Evolutionary conservation across 2,113 vertebrate species (phyloP).

Genomic region (Lepus timidus): DNA sequence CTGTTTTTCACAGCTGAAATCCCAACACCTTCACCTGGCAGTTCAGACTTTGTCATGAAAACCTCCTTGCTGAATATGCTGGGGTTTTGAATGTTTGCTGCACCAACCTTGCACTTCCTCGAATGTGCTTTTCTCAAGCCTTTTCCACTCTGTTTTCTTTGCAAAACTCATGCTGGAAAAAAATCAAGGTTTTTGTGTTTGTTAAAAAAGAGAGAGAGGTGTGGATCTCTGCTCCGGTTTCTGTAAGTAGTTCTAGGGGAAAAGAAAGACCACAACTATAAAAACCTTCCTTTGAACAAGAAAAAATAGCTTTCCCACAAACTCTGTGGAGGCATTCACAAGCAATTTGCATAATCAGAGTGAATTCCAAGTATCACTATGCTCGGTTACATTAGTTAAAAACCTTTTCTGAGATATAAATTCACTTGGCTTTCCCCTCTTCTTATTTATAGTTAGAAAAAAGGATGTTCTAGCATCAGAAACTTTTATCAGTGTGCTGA

Average conservation of each 20-base stretch:
- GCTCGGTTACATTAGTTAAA: conserved; percentile 45
- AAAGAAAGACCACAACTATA: neutral
- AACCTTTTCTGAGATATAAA: conserved; percentile 46
- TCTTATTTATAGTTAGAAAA: conserved; percentile 38
- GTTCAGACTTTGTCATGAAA: neutral
- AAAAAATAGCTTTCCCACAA: conserved; percentile 42
- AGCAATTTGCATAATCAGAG: conserved; percentile 55
- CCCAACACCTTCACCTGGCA: neutral
- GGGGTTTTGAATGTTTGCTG: neutral
- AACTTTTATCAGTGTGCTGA: neutral
- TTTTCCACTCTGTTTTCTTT: conserved; percentile 4
- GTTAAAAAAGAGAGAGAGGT: neutral
- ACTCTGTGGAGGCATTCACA: neutral
- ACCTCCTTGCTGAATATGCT: neutral
- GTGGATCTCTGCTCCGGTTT: neutral
- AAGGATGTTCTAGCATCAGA: conserved; percentile 7
- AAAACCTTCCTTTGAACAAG: neutral
- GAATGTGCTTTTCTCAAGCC: neutral
- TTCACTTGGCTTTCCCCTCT: conserved; percentile 16
- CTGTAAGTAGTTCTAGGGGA: neutral
- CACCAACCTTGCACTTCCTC: neutral
- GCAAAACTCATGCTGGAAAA: neutral
- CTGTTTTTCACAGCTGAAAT: neutral
- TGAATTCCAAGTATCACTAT: conserved; percentile 40
- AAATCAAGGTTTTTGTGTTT: neutral